Percentiles rank a stretch among this genome's conserved stretches.
Evolutionary conservation across 2,888 invertebrate species (phyloP).

Genomic region (Ceriagrion tenellum): DNA sequence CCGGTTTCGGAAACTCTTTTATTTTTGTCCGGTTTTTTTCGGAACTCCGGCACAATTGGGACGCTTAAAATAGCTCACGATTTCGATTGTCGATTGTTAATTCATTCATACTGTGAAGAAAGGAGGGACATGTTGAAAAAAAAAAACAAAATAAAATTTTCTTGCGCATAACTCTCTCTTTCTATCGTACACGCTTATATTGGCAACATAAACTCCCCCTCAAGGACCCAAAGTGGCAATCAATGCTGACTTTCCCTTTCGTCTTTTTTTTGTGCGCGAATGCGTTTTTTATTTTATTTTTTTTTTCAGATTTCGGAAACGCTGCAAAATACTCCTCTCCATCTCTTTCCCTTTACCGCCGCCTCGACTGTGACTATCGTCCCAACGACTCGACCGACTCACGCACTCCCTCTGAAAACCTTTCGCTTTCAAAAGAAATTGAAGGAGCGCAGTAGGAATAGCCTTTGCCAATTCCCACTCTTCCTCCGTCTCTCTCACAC

Average conservation of each 20-base stretch:
- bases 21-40: background rate
- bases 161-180: background rate
- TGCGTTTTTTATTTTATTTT: background rate
- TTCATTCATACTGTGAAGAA: background rate
- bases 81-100: constrained; percentile 61
- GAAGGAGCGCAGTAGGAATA: background rate
- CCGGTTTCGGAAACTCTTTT: background rate
- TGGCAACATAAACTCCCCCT: constrained; percentile 12
- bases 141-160: background rate
- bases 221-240: constrained; percentile 16
- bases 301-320: background rate
- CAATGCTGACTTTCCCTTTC: constrained; percentile 49
- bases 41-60: background rate
- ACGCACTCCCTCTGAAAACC: background rate
- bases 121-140: background rate
- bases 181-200: background rate
- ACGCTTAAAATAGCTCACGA: constrained; percentile 30
- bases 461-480: constrained; percentile 24
- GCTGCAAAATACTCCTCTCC: background rate
- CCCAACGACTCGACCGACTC: background rate
- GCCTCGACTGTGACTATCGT: background rate
- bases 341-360: background rate
- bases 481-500: background rate
- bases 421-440: constrained; percentile 60
- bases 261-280: background rate